A percentile compares a stretch with the other conserved stretches of the same genome.
Conservation (phyloP, 2,797 vertebrate genomes). For the Pterois miles region DNA sequence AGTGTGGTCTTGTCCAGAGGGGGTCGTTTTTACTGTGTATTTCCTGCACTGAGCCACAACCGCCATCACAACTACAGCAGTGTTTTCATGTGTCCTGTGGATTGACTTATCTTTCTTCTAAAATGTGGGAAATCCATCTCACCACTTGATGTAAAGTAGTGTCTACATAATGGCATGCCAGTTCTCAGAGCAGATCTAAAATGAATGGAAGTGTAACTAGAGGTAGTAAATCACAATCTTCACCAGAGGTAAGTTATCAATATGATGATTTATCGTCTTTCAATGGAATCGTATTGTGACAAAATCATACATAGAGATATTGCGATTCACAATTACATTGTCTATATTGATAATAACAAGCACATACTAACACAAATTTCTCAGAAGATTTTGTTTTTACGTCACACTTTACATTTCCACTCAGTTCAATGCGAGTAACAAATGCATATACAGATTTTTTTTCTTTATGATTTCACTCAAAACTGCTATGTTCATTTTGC, state of each 20-base stretch:
- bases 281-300: too few relatives aligned
- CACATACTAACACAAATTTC: too few relatives aligned
- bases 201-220: slow-evolving; percentile 78
- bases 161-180: slow-evolving; percentile 44
- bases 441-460: too few relatives aligned
- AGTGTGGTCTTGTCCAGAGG: neutral
- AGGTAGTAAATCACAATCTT: slow-evolving; percentile 55
- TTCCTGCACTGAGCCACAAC: neutral
- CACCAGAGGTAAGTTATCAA: slow-evolving; percentile 25
- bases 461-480: too few relatives aligned
- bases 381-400: too few relatives aligned
- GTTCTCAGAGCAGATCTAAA: slow-evolving; percentile 67
- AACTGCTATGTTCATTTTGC: too few relatives aligned
- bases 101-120: neutral
- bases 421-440: too few relatives aligned
- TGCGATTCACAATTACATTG: too few relatives aligned
- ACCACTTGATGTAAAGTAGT: slow-evolving; percentile 31
- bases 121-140: slow-evolving; percentile 14
- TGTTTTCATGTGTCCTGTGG: slow-evolving; percentile 7
- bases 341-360: too few relatives aligned
- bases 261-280: too few relatives aligned
- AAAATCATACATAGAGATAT: too few relatives aligned
- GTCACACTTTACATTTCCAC: too few relatives aligned
- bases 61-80: neutral
- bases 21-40: neutral